Conservation (phyloP, 53 echinoderm and acorn worm genomes). For the Luidia sarsii region DNA sequence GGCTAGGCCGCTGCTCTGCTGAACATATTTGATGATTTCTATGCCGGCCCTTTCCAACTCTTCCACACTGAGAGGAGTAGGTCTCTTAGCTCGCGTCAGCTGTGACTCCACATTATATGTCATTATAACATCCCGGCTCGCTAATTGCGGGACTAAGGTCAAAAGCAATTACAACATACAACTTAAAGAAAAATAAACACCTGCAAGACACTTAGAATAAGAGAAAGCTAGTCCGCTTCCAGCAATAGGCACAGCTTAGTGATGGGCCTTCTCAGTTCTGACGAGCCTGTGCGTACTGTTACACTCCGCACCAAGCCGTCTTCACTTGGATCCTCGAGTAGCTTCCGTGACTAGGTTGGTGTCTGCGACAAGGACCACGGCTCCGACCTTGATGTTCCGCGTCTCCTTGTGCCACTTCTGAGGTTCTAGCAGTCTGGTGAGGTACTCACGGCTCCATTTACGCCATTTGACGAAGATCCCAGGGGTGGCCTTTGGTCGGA, state of each 20-base stretch:
- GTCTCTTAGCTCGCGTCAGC: neutral
- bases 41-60: slow-evolving; percentile 21
- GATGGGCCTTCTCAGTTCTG: too few relatives aligned
- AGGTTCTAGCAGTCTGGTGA: too few relatives aligned
- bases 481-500: slow-evolving; percentile 9
- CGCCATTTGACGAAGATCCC: slow-evolving; percentile 54
- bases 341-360: slow-evolving; percentile 19
- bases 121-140: neutral
- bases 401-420: too few relatives aligned
- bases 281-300: neutral
- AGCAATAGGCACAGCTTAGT: too few relatives aligned
- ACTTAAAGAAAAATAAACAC: neutral
- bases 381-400: too few relatives aligned
- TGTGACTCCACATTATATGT: neutral
- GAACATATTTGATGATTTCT: slow-evolving; percentile 10
- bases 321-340: neutral
- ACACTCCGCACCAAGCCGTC: slow-evolving; percentile 53
- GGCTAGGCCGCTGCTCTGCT: neutral
- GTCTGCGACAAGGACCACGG: slow-evolving; percentile 46
- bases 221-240: too few relatives aligned
- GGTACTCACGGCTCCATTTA: slow-evolving; percentile 36
- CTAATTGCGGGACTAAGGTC: slow-evolving; percentile 1
- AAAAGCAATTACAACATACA: neutral
- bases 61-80: slow-evolving; percentile 4
- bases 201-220: neutral